Evolutionary conservation across 2,888 invertebrate species (phyloP).

Genomic region (Pachydiplax longipennis): DNA sequence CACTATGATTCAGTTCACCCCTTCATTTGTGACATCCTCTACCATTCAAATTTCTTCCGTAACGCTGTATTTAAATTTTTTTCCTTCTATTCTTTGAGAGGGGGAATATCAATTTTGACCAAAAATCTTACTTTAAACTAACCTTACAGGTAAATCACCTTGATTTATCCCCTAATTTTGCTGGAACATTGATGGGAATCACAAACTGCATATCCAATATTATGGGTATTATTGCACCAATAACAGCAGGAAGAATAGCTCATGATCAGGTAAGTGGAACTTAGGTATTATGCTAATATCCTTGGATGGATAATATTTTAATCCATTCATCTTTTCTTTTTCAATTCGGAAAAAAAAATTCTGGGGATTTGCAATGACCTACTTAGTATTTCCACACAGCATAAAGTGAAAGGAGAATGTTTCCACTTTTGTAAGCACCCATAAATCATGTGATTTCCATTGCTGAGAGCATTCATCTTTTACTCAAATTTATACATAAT

Average conservation of each 20-base stretch:
- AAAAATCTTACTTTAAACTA: neutral
- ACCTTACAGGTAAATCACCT: slow-evolving; percentile 61
- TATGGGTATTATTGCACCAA: slow-evolving; percentile 60
- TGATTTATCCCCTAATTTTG: slow-evolving; percentile 63
- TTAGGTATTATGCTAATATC: slow-evolving; percentile 49
- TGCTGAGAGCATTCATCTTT: too few species aligned
- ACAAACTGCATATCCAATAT: slow-evolving; percentile 61
- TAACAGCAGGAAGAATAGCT: slow-evolving; percentile 58
- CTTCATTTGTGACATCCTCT: slow-evolving; percentile 48
- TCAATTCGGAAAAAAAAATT: slow-evolving; percentile 51
- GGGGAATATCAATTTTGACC: too few species aligned
- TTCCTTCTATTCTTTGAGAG: too few species aligned
- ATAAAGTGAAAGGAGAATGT: slow-evolving; percentile 53
- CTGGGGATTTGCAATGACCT: too few species aligned
- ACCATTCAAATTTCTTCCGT: too few species aligned
- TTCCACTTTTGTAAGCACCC: too few species aligned
- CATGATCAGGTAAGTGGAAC: slow-evolving; percentile 49
- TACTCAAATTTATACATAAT: too few species aligned
- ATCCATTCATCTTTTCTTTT: too few species aligned
- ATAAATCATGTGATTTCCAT: too few species aligned
- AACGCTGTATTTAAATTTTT: slow-evolving; percentile 49
- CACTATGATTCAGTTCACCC: too few species aligned
- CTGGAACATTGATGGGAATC: slow-evolving; percentile 63
- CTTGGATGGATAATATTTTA: slow-evolving; percentile 51
- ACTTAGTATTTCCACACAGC: too few species aligned